These are phyloP conservation scores for Scelioninae gen. 2 DNA, from an alignment of 2,888 invertebrate genomes.

Conservation along the genomic window DNA sequence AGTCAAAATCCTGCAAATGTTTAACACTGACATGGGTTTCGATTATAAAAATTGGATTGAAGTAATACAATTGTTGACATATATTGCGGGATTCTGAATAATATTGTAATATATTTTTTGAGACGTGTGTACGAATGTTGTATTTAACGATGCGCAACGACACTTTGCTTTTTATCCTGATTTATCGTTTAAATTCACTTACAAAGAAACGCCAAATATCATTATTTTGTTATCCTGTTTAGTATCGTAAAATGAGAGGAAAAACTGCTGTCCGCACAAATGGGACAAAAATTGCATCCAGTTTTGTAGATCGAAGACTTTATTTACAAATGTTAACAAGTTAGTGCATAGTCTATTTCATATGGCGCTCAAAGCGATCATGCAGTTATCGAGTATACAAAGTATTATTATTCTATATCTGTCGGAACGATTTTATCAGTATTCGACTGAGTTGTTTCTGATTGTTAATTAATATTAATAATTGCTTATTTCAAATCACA, in stretches of 20 bases:
- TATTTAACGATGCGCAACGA: too few species aligned
- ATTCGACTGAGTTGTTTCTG: conserved; percentile 26
- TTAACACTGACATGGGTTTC: too few species aligned
- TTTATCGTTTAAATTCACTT: too few species aligned
- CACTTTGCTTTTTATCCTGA: too few species aligned
- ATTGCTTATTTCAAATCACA: conserved; percentile 15
- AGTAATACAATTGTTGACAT: too few species aligned
- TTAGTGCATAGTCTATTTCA: conserved; percentile 65
- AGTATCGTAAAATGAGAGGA: not conserved
- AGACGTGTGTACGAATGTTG: not conserved
- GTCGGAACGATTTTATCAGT: conserved; percentile 19
- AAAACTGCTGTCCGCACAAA: conserved; percentile 65
- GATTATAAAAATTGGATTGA: too few species aligned
- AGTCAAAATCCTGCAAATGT: too few species aligned
- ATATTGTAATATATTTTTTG: not conserved
- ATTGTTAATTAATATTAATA: conserved; percentile 28
- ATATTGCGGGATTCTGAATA: too few species aligned
- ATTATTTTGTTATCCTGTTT: not conserved
- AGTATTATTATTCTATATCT: conserved; percentile 28
- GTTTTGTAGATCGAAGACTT: conserved; percentile 56
- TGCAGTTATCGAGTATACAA: conserved; percentile 25
- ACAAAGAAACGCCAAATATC: not conserved
- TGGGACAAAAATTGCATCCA: conserved; percentile 49
- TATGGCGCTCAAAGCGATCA: conserved; percentile 40
- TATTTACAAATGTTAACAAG: conserved; percentile 64